Conservation (phyloP, 1,140 invertebrate genomes). For the Philotrypesis tridentata region DNA sequence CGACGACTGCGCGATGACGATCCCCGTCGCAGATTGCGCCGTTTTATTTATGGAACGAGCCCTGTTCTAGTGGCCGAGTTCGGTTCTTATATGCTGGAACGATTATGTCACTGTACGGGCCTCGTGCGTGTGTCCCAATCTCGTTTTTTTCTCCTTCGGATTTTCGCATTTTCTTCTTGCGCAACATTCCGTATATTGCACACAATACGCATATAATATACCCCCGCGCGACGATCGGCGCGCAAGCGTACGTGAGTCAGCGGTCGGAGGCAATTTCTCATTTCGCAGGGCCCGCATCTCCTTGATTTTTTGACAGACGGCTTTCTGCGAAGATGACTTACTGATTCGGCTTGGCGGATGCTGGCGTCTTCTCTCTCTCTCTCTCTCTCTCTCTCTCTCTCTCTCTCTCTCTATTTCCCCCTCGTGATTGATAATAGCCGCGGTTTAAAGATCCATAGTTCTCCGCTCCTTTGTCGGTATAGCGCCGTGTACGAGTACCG, state of each 20-base stretch:
- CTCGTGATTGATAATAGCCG: constrained; percentile 60
- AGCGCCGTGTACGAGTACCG: too few species aligned
- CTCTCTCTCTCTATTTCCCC: neutral
- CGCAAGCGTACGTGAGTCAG: neutral
- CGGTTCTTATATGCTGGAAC: neutral
- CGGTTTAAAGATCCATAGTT: constrained; percentile 52
- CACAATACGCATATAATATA: too few species aligned
- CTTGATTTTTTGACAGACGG: constrained; percentile 38
- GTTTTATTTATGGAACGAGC: constrained; percentile 56
- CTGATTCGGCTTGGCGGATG: constrained; percentile 26
- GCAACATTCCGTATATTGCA: too few species aligned
- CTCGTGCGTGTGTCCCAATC: neutral
- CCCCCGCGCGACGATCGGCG: too few species aligned
- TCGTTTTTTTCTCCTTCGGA: neutral
- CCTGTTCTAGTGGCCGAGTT: constrained; percentile 49
- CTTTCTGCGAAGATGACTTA: constrained; percentile 43
- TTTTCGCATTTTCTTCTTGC: neutral
- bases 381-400: neutral
- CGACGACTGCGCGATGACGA: neutral
- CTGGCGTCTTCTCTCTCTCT: constrained; percentile 6
- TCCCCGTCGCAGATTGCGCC: constrained; percentile 46
- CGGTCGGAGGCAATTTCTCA: too few species aligned
- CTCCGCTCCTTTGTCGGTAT: constrained; percentile 50
- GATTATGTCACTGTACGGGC: neutral
- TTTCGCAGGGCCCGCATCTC: neutral